Base-by-base conservation (phyloP, 2,888 invertebrate genomes). In the Agrotis exclamationis region DNA sequence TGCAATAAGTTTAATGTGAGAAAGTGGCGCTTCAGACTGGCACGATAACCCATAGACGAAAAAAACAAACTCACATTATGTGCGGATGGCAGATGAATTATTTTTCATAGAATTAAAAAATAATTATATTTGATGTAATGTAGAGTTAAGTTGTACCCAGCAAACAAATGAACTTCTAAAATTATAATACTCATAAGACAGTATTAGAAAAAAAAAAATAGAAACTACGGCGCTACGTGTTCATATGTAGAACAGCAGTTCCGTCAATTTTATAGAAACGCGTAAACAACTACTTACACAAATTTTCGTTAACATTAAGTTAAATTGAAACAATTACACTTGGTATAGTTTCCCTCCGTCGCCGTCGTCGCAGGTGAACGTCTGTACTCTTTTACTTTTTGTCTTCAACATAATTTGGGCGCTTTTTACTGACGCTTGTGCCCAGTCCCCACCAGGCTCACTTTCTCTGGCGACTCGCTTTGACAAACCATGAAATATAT, bases 381-480 rank as follows among this genome's bases (percentile, higher is more conserved):
- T 84, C 85, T 85, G 84, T 82, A 82, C 77, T 76, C 86, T 86
- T 22, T 78, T 86, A 84, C 82, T 88, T 91, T 88, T 91, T 87
- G 84, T 87, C 84, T 87, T 85, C 79, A 86, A 85, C 70, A 83
- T 86, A 89, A 85, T 91, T 90, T 87, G 86, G 83, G 84, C 86
- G 81, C 83, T 90, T 90, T 89, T 87, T 87, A 85, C 82, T 64
- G 82, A 54, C 82, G 70, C 66, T 57, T 62, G 60, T 22, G 74
- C 63, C 57, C 74, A 68, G 77, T 76, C 85, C 85, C 81, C 82
- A 83, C 84, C 82, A 70, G 53, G 53, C 76, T 83, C 86, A 91
- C 92, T 93, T 92, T 92, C 92, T 91, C 91, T 80, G 79, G 62
- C 75, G 64, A 72, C 74, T 84, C 85, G 80, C 85, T 85, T 88